Conservation (phyloP, 2,888 invertebrate genomes). For the Dryobota labecula region DNA sequence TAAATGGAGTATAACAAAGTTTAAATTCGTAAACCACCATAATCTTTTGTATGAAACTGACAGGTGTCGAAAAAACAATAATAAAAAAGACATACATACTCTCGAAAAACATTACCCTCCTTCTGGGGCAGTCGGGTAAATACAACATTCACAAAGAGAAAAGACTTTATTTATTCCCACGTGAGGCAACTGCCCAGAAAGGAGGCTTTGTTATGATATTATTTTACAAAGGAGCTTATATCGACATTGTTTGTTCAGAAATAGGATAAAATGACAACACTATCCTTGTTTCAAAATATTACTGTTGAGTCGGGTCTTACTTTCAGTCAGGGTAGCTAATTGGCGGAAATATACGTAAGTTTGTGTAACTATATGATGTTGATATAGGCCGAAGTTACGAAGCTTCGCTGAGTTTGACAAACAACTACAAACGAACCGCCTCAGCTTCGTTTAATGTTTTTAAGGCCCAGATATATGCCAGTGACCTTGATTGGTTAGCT, state of each 20-base stretch:
- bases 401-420: not conserved
- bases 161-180: not conserved
- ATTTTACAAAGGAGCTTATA: slow-evolving; percentile 43
- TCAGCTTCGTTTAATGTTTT: not conserved
- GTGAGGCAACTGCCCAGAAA: not conserved
- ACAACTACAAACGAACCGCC: not conserved
- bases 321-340: not conserved
- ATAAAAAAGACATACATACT: too few species aligned
- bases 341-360: slow-evolving; percentile 6
- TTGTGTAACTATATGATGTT: not conserved
- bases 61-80: too few species aligned
- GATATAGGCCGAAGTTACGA: not conserved
- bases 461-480: too few species aligned
- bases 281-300: slow-evolving; percentile 4
- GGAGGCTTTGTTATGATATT: slow-evolving; percentile 23
- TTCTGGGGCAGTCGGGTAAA: too few species aligned
- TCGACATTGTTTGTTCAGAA: slow-evolving; percentile 29
- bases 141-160: slow-evolving; percentile 12
- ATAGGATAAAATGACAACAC: slow-evolving; percentile 15
- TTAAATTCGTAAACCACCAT: too few species aligned
- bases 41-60: too few species aligned
- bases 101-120: too few species aligned
- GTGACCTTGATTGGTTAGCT: too few species aligned
- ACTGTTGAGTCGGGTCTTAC: not conserved
- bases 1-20: too few species aligned